Base-by-base conservation (phyloP, 2,797 vertebrate genomes). In the Echiichthys vipera region DNA sequence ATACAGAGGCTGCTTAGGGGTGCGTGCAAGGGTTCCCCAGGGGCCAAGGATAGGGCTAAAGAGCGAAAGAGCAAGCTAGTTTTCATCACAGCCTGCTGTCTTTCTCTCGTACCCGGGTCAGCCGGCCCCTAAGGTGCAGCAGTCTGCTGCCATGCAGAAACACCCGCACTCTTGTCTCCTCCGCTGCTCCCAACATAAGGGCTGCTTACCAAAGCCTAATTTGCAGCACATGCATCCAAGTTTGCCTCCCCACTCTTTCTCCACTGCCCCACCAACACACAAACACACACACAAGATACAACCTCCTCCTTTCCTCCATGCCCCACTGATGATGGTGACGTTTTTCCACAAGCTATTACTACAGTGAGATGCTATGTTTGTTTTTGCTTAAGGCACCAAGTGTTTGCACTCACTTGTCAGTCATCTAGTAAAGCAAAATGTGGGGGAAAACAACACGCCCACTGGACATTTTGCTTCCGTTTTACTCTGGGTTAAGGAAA, bases 61-160 rank as follows among this genome's bases (percentile, higher is more conserved):
- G 68, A 78, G 68, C 12, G 42, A 68, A 66, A 54, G 53, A 66
- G 73, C 15, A 32, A 74, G 66, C 55, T 68, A 71, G 80, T 57
- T 82, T 83, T 76, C 46, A 36, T 77, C 71, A 59, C 80, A 57
- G 83, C 71, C 74, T 58, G 58, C 79, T 77, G 81, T 80, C 68
- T 71, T 39, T 71, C 55, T 69, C 65, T 84, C 59, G 58, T 30
- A 84, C 83, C 86, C 63, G 14, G 80, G 85, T 91, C 88, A 89
- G 75, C n/a, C 51, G 1, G 72, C 82, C 86, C 86, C 89, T 53
- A 34, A 74, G 80, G 85, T 83, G 65, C 82, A 65, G 77, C 71
- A 20, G 83, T 81, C 77, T 84, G 85, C 83, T 90, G 81, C 80
- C 86, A 76, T 81, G 88, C 89, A 90, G 78, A 90, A 92, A 89